phyloP scores from a whole-genome alignment of 2,797 vertebrate species.

The Triplophysa yarkandensis region DNA sequence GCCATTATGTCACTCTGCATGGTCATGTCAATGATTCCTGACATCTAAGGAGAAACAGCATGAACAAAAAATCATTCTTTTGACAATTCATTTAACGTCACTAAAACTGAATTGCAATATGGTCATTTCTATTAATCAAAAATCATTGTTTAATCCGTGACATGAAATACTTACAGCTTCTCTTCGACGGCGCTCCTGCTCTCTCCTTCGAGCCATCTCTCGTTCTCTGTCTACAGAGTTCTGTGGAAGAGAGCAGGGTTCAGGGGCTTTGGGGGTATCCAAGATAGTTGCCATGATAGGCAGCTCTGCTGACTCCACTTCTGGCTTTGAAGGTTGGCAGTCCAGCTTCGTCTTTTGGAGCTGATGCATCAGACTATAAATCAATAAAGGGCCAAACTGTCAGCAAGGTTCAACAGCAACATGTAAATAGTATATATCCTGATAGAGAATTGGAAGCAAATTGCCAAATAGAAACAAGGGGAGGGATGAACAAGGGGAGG shows the following conservation, averaged over 20 bases:
- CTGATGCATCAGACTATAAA: conserved; percentile 43
- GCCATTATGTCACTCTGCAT: conserved; percentile 89
- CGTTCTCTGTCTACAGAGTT: conserved; percentile 67
- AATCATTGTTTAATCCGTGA: background rate
- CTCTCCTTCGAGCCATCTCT: conserved; percentile 82
- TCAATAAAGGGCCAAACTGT: conserved; percentile 38
- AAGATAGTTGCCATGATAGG: conserved; percentile 57
- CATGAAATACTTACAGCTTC: conserved; percentile 81
- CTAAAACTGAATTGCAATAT: background rate
- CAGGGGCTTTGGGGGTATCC: conserved; percentile 54
- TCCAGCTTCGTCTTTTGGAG: conserved; percentile 43
- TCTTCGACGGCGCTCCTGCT: conserved; percentile 87
- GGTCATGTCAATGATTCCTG: conserved; percentile 83
- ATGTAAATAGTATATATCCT: background rate
- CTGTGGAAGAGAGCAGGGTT: conserved; percentile 56
- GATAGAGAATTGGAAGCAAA: too few relatives aligned
- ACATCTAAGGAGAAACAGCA: conserved; percentile 74
- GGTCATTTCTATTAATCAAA: background rate
- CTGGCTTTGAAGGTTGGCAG: conserved; percentile 49
- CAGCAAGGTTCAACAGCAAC: conserved; percentile 20
- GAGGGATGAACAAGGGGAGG: too few relatives aligned
- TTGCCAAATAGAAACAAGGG: background rate
- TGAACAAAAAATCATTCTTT: background rate
- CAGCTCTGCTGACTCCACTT: conserved; percentile 58
- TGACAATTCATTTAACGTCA: background rate